Conservation (phyloP, 2,113 vertebrate genomes). For the Anarrhichthys ocellatus region DNA sequence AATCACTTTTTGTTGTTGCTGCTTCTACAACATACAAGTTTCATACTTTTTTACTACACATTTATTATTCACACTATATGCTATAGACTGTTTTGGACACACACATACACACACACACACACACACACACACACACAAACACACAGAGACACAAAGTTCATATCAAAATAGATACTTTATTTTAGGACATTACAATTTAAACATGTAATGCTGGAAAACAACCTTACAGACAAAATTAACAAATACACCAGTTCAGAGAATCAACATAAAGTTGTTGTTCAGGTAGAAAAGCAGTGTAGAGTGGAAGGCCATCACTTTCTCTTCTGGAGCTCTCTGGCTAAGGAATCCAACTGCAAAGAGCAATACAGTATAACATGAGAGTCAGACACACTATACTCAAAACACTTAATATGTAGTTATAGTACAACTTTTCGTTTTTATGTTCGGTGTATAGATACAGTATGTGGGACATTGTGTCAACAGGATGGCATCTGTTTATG, state of each 20-base stretch:
- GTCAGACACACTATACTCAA: not conserved
- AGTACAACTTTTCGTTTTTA: not conserved
- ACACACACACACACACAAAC: conserved; percentile 1
- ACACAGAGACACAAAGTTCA: conserved; percentile 29
- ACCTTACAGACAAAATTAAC: conserved; percentile 15
- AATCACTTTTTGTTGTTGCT: not conserved
- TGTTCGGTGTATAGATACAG: not conserved
- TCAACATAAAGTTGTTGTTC: conserved; percentile 18
- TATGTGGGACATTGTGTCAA: not conserved
- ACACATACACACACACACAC: not conserved
- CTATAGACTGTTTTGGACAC: not conserved
- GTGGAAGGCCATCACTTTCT: conserved; percentile 78
- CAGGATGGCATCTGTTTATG: not conserved
- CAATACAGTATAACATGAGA: not conserved
- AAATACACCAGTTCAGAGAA: conserved; percentile 26
- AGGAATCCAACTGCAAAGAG: conserved; percentile 79
- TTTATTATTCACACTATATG: not conserved
- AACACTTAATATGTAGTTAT: not conserved
- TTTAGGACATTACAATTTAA: conserved; percentile 47
- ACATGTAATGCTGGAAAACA: conserved; percentile 28
- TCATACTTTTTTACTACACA: not conserved
- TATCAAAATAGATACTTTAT: conserved; percentile 86
- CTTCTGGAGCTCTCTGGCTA: conserved; percentile 85
- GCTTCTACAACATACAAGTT: not conserved
- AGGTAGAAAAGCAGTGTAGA: conserved; percentile 38